Base-by-base conservation (phyloP, 2,888 invertebrate species). In the Acrobasis repandana region DNA sequence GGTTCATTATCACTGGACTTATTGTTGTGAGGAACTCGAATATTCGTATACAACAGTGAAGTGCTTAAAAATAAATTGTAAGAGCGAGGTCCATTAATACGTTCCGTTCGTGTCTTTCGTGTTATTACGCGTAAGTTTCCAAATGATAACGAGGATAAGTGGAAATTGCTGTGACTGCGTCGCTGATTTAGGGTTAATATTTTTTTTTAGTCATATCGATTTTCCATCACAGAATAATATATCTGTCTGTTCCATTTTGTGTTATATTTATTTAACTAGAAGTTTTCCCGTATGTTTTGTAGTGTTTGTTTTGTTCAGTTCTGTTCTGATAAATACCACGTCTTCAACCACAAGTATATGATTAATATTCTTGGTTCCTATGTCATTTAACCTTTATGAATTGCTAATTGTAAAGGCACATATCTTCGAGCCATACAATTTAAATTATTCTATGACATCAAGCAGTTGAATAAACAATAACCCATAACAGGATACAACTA, bases 151-250 rank as follows among this genome's bases (percentile, higher is more conserved):
- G 78, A 72, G 76, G 76, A 83, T 85, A 80, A 83, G 88, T 88
- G 90, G 87, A 87, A 85, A 82, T 83, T 81, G 82, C 73, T 82
- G 77, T 83, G 85, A 84, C 85, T 85, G 74, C 81, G 80, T 83
- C 80, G 85, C 82, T 77, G 82, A 75, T 76, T 72, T 74, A 58
- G 74, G 68, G 70, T 73, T 78, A 74, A 77, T 73, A 34, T 15
- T 51, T 69, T 72, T 65, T 58, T 58, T 56, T 67, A 67, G 52
- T 52, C 16, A n/a, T 52, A 15, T 52, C 15, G 15, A 11, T 16
- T 52, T n/a, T 52, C 16, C 11, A 36, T 8, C 43, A 43, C 43
- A 43, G 14, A 43, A 11, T 15, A 11, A 43, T 43, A 28, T 16
- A 52, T 34, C 18, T 33, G 38, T 11, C 5, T 15, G 4, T 18